These are phyloP conservation scores for Taphrorychus bicolor DNA, from an alignment of 2,888 invertebrate species.

Conservation along the genomic window DNA sequence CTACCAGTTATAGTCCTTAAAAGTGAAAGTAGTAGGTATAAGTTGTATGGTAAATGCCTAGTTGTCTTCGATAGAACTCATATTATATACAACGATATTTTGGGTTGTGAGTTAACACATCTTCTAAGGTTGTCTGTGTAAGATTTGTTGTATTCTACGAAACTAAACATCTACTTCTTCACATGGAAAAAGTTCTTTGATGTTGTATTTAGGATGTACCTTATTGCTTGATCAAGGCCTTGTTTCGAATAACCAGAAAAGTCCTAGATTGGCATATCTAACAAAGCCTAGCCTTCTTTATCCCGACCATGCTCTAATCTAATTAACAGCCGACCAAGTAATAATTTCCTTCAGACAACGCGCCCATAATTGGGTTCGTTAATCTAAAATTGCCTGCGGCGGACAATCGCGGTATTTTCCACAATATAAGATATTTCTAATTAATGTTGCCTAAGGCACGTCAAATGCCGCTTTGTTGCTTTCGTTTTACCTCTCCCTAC, in stretches of 20 bases:
- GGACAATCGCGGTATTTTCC: conserved; percentile 57
- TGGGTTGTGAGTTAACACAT: no score
- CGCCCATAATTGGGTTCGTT: conserved; percentile 62
- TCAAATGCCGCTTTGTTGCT: not conserved
- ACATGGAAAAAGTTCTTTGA: no score
- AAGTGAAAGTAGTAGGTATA: no score
- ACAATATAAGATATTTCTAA: conserved; percentile 53
- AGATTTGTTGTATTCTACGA: no score
- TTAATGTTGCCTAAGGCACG: conserved; percentile 41
- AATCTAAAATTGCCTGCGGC: conserved; percentile 58
- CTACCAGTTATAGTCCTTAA: not conserved
- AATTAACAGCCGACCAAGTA: conserved; percentile 60
- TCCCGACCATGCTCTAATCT: conserved; percentile 50
- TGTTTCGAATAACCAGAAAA: no score
- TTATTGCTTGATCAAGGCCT: no score
- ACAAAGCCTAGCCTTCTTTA: not conserved
- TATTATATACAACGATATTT: no score
- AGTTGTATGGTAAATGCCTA: no score
- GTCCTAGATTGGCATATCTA: not conserved
- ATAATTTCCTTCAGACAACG: conserved; percentile 60
- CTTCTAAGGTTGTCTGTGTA: no score
- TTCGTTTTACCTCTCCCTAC: not conserved
- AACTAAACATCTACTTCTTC: no score
- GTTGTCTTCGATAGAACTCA: no score
- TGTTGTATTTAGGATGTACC: no score